Conservation (phyloP, 2,797 vertebrate genomes). For the Enteromius trimaculatus region DNA sequence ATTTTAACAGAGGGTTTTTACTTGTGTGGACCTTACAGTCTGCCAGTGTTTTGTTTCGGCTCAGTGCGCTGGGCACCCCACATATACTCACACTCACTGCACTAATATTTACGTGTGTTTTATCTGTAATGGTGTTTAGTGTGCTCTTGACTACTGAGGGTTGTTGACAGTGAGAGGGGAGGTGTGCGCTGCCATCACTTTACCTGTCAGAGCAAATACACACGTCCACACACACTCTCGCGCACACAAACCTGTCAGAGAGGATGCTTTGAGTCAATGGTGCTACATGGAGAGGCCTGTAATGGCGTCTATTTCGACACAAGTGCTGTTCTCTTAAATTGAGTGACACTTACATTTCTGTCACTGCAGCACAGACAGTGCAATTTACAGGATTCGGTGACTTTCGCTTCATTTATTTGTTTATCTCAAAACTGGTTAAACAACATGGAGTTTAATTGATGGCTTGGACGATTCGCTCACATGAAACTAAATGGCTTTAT, state of each 20-base stretch:
- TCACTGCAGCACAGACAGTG: conserved; percentile 50
- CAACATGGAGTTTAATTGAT: conserved; percentile 21
- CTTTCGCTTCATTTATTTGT: conserved; percentile 33
- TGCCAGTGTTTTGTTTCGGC: conserved; percentile 19
- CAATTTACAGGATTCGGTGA: conserved; percentile 48
- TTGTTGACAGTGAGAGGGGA: conserved; percentile 62
- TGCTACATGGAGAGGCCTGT: conserved; percentile 62
- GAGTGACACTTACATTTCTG: conserved; percentile 60
- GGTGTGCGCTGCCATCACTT: conserved; percentile 60
- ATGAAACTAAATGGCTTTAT: conserved; percentile 20
- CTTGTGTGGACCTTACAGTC: conserved; percentile 1
- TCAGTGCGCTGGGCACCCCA: conserved; percentile 21
- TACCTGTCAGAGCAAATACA: conserved; percentile 58
- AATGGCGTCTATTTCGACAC: conserved; percentile 64
- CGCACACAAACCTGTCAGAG: conserved; percentile 51
- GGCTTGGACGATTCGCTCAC: conserved; percentile 2
- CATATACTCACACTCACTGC: conserved; percentile 40
- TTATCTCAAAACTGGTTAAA: conserved; percentile 42
- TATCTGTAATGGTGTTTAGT: conserved; percentile 63
- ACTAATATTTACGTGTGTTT: conserved; percentile 63
- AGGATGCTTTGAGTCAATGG: conserved; percentile 63
- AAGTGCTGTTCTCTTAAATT: conserved; percentile 62
- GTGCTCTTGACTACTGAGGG: conserved; percentile 61
- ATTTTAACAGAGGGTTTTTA: conserved; percentile 4
- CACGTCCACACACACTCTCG: conserved; percentile 18